Evolutionary conservation across 2,797 vertebrate genomes (phyloP), one percentile per base, ranked within the genome.

Genomic region (Melanotaenia pygmaea): DNA sequence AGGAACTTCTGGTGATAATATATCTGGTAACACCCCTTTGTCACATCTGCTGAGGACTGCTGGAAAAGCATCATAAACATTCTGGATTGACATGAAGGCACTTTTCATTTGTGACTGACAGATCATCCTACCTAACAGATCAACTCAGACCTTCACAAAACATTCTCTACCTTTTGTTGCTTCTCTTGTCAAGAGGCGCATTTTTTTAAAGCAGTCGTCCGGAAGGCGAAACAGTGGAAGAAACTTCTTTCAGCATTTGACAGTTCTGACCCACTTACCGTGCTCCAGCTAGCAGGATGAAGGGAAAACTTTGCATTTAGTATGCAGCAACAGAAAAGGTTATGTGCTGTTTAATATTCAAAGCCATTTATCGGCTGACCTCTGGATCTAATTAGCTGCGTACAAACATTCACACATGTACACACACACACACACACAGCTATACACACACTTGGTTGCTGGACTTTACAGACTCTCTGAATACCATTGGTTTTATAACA

Each of bases 361-460:
- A 69, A 45, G 38, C 58, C 81, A 89, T 84, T 71, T 84, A 92
- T 90, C 81, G 56, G 28, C 83, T 80, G 79, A 84, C 85, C 75
- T 73, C 58, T 69, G 73, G 70, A 64, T 87, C 70, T 74, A 70
- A 90, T 92, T 86, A 88, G 76, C 64, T 35, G 30, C 67, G 72
- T 60, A 70, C 56, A 76, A 47, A 72, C 54, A 58, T 34, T 18
- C 45, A 65, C 70, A 40, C 66, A 54, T 56, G 35, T 40, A 58
- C 20, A 3, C 53, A 53, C 53, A 47, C 74, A 53, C 57, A 47
- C 74, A 30, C 30, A 30, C 30, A 30, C 30, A 68, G 65, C 63
- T 28, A 20, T 59, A 1, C 45, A 22, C 62, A 73, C 69, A 69
- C 60, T 73, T 64, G 67, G 67, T 68, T 64, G 22, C 64, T 54